Evolutionary conservation across 2,888 invertebrate species (phyloP).

Genomic region (Campoplex capitator): DNA sequence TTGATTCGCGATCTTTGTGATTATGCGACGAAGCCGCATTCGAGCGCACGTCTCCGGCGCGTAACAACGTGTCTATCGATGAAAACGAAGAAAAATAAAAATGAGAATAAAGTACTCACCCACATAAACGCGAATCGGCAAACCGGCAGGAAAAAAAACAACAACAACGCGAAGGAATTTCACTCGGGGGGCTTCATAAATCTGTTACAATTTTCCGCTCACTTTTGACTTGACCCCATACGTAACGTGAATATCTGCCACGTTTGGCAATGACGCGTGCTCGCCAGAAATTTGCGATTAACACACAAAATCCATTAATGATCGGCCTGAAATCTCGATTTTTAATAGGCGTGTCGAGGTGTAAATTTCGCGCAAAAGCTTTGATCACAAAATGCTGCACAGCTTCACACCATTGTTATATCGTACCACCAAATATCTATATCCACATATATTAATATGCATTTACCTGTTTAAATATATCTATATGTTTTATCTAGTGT

Average conservation of each 20-base stretch:
- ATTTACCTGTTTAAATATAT: not conserved
- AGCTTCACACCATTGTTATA: conserved; percentile 11
- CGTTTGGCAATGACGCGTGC: not conserved
- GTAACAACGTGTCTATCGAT: not conserved
- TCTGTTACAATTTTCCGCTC: not conserved
- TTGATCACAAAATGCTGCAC: conserved; percentile 7
- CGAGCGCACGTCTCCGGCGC: not conserved
- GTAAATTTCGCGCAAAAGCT: conserved; percentile 15
- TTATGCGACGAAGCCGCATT: not conserved
- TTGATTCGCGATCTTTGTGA: conserved; percentile 5
- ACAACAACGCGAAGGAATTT: not conserved
- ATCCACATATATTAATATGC: conserved; percentile 16
- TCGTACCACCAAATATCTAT: not conserved
- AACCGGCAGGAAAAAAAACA: not conserved
- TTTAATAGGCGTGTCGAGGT: conserved; percentile 6
- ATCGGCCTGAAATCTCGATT: not conserved
- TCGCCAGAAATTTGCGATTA: conserved; percentile 9
- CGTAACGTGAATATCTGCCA: not conserved
- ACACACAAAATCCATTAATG: conserved; percentile 30
- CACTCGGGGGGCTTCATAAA: not conserved
- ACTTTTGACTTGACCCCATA: not conserved
- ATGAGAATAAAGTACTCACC: not conserved
- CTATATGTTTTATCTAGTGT: conserved; percentile 28
- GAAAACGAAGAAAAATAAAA: not conserved
- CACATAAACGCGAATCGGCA: not conserved